phyloP scores from a whole-genome alignment of 2,888 invertebrate species.

The Andrena fulva region DNA sequence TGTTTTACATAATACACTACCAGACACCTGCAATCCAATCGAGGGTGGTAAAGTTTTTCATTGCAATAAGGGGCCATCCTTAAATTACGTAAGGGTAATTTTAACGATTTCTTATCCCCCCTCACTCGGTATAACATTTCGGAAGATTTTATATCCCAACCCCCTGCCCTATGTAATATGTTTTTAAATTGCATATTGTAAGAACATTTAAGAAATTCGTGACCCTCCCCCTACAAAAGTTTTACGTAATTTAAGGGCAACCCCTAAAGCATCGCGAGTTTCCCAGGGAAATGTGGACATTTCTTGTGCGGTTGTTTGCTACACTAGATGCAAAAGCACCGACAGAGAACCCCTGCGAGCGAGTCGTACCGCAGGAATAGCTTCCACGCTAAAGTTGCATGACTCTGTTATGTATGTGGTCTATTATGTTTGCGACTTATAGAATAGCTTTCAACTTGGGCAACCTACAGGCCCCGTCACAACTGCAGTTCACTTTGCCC shows the following conservation, averaged over 20 bases:
- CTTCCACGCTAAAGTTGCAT: conserved; percentile 72
- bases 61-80: no score
- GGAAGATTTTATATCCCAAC: no score
- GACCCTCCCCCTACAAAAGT: no score
- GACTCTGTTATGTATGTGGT: conserved; percentile 72
- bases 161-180: no score
- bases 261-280: neutral
- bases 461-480: conserved; percentile 72
- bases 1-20: conserved; percentile 47
- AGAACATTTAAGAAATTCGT: no score
- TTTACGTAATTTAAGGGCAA: no score
- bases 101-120: no score
- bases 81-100: no score
- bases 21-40: conserved; percentile 29
- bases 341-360: conserved; percentile 70
- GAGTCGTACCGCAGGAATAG: conserved; percentile 73
- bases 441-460: conserved; percentile 73
- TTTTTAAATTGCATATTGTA: no score
- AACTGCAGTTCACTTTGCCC: conserved; percentile 46
- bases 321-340: neutral
- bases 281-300: neutral
- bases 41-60: conserved; percentile 17
- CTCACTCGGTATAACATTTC: no score
- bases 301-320: no score
- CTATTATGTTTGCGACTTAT: conserved; percentile 78